Evolutionary conservation across 2,888 invertebrate genomes (phyloP), one percentile per base, ranked within the genome.

Genomic region (Osmoderma eremita): DNA sequence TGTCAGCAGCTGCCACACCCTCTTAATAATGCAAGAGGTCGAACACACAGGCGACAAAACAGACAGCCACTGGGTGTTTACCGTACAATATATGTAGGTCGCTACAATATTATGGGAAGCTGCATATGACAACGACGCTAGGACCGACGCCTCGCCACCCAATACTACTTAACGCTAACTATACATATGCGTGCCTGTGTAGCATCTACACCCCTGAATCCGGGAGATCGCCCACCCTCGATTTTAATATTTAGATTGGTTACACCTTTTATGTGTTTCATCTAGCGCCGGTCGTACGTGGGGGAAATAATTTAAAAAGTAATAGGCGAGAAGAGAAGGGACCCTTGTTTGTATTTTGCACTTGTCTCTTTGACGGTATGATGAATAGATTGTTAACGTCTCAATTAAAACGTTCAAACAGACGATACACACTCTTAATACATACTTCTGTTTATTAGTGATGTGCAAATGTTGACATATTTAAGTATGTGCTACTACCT

Each of bases 181-280:
- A n/a, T n/a, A n/a, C n/a, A n/a, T n/a, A n/a, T n/a, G n/a, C n/a
- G 12, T 20, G 18, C 48, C 12, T 36, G 49, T 39, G 48, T 30
- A 15, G 39, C 50, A 36, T 20, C 63, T 30, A 49, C 48, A 38
- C 45, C 15, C 24, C 22, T 51, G 67, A 68, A 71, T 71, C 53
- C 67, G 51, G 68, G 65, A 67, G 66, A 63, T n/a, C 68, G 71
- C 70, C 70, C 72, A 71, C 69, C 73, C 74, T 30, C 30, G 76
- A 77, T 80, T 82, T 81, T 81, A 82, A 82, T 82, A 82, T 82
- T 82, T 81, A 82, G 81, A 82, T 82, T 82, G 82, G 82, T 82
- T 82, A 82, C 82, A 82, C 82, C 82, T 82, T 82, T 81, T 82
- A 82, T 81, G 77, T 80, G 82, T 82, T 45, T 10, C 24, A 39